Conservation (phyloP, 2,113 vertebrate species). For the Callorhinus ursinus region DNA sequence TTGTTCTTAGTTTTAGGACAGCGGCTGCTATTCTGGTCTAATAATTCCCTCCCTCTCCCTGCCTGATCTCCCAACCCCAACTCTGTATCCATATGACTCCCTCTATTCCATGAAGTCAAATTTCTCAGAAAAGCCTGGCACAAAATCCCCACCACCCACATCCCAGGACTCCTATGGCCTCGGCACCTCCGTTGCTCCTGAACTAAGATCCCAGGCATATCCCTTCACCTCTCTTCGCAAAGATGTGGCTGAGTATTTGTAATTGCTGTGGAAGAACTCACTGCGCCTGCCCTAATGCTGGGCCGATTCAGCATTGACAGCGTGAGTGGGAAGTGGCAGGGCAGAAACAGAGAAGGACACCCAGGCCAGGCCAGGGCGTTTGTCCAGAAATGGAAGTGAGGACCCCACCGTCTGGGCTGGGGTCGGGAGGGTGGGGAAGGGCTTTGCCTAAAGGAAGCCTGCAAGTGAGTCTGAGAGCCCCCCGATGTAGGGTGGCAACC, state of each 20-base stretch:
- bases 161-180: not conserved
- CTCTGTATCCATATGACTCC: not conserved
- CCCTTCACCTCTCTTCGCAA: not conserved
- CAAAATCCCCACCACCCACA: too few relatives aligned
- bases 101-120: not conserved
- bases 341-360: not conserved
- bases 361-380: not conserved
- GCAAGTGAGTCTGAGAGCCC: too few relatives aligned
- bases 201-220: not conserved
- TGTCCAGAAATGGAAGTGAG: not conserved
- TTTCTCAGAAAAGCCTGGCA: not conserved
- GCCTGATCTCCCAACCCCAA: not conserved
- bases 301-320: not conserved
- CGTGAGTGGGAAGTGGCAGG: not conserved
- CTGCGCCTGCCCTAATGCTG: not conserved
- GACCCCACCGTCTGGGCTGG: not conserved
- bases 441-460: not conserved
- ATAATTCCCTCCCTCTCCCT: not conserved
- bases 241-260: not conserved
- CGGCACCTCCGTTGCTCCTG: not conserved
- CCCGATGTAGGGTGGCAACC: not conserved
- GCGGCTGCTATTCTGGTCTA: not conserved
- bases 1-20: constrained; percentile 45
- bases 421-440: accelerated
- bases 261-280: not conserved